Percentiles rank a stretch among this genome's conserved stretches.
Conservation (phyloP, 2,888 invertebrate species). For the Muschampia plurimacula region DNA sequence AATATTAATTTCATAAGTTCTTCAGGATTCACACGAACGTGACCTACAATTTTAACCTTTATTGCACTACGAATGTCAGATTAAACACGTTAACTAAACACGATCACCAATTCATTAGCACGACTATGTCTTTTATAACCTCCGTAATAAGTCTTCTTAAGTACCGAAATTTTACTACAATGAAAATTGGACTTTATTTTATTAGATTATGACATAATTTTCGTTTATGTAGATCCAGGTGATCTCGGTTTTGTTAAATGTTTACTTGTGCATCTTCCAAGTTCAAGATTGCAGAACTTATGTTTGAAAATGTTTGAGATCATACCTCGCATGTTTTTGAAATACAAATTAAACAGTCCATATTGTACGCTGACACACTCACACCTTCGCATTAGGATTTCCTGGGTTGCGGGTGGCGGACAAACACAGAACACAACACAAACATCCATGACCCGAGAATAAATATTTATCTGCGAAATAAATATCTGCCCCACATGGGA, state of each 20-base stretch:
- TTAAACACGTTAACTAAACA: conserved; percentile 39
- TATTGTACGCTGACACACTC: no score
- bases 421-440: no score
- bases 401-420: no score
- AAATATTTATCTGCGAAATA: no score
- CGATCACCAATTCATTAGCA: conserved; percentile 39
- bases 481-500: no score
- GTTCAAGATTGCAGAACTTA: neutral
- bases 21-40: conserved; percentile 39
- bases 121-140: conserved; percentile 32
- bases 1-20: conserved; percentile 40
- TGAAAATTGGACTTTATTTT: conserved; percentile 48
- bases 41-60: conserved; percentile 39
- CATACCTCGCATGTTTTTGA: neutral
- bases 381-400: no score
- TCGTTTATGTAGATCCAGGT: neutral
- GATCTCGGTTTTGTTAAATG: conserved; percentile 9
- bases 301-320: neutral
- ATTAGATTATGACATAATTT: neutral
- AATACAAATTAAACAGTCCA: neutral
- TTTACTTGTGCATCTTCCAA: neutral
- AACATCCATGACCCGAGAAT: no score
- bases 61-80: conserved; percentile 36
- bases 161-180: conserved; percentile 16
- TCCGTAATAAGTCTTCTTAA: conserved; percentile 28